Percentiles rank a stretch among this genome's conserved stretches.
These are phyloP conservation scores for Cnemophilus loriae DNA, from an alignment of 2,113 vertebrate species.

Conservation along the genomic window DNA sequence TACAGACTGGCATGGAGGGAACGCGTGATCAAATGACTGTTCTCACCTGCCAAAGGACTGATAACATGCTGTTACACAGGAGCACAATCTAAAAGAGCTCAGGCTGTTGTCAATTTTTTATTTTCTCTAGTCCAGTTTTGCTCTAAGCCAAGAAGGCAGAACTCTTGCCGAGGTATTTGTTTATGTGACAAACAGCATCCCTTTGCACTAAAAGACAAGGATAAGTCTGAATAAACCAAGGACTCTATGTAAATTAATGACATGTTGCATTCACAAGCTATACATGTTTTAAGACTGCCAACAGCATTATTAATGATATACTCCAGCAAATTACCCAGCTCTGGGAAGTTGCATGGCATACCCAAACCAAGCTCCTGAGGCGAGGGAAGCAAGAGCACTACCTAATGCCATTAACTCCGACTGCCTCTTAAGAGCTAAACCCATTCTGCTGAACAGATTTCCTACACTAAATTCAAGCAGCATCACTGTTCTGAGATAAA, in stretches of 20 bases:
- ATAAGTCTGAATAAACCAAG: background rate
- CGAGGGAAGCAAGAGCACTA: background rate
- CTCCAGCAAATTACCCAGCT: background rate
- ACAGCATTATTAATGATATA: background rate
- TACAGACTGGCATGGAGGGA: background rate
- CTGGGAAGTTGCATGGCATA: background rate
- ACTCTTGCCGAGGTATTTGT: background rate
- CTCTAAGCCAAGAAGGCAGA: background rate
- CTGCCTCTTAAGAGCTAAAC: background rate
- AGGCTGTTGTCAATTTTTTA: background rate
- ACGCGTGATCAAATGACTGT: background rate
- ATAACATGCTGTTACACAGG: slow-evolving; percentile 11
- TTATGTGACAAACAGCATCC: background rate
- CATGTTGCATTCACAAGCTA: background rate
- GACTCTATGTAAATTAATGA: background rate
- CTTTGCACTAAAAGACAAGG: background rate
- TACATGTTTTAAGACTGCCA: background rate
- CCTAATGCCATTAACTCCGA: background rate
- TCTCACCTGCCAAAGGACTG: slow-evolving; percentile 3
- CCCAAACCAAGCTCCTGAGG: background rate
- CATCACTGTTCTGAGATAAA: background rate
- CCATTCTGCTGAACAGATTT: background rate
- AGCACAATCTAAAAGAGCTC: background rate
- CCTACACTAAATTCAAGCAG: background rate
- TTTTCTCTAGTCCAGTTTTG: background rate